Evolutionary conservation across 2,888 invertebrate species (phyloP).

Genomic region (Drosophila multiciliata): DNA sequence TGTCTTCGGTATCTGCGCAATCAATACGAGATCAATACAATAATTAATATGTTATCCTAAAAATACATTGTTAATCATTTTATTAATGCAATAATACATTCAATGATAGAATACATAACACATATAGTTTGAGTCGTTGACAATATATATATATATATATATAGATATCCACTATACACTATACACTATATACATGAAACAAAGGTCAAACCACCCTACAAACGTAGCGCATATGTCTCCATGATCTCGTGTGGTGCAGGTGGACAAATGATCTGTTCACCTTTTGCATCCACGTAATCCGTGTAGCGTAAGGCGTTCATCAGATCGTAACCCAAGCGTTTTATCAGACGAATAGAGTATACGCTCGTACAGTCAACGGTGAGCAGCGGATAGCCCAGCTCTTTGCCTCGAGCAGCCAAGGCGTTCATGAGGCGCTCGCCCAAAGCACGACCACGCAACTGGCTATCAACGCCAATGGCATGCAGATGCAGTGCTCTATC

Average conservation of each 20-base stretch:
- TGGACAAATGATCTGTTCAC: conserved; percentile 74
- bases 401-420: conserved; percentile 57
- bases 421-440: conserved; percentile 71
- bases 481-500: conserved; percentile 77
- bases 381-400: conserved; percentile 69
- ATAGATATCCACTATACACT: too few species aligned
- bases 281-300: conserved; percentile 69
- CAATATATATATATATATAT: not conserved
- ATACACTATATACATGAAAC: not conserved
- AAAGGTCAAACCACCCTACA: conserved; percentile 1
- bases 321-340: conserved; percentile 74
- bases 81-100: not conserved
- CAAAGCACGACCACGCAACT: conserved; percentile 73
- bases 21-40: not conserved
- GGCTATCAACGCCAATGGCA: conserved; percentile 75
- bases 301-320: conserved; percentile 69
- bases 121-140: not conserved
- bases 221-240: conserved; percentile 71
- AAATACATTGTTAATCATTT: not conserved
- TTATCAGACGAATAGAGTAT: conserved; percentile 77
- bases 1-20: not conserved
- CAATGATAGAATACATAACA: not conserved
- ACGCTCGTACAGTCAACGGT: conserved; percentile 81
- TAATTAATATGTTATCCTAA: not conserved
- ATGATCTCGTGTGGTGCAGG: conserved; percentile 74